These are phyloP conservation scores for Marmota flaviventris DNA, from an alignment of 2,113 vertebrate genomes.

Conservation along the genomic window DNA sequence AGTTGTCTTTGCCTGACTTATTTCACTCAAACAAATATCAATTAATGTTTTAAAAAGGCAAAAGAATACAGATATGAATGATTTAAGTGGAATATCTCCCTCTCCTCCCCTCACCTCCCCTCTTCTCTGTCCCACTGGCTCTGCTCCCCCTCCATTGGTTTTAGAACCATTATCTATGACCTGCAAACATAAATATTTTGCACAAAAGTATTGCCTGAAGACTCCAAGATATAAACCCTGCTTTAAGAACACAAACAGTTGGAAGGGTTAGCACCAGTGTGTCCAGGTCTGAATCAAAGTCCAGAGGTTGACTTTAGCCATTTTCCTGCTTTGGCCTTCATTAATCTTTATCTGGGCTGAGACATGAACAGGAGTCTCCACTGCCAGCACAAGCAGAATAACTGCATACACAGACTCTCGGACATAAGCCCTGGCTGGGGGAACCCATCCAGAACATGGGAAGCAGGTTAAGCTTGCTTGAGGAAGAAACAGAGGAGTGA, in stretches of 20 bases:
- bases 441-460: not conserved
- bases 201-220: not conserved
- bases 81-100: not conserved
- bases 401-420: not conserved
- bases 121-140: too few relatives aligned
- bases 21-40: not conserved
- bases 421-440: not conserved
- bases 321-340: not conserved
- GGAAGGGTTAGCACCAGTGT: not conserved
- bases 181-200: conserved; percentile 9
- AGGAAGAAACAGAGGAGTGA: not conserved
- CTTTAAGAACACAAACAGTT: not conserved
- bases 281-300: conserved; percentile 23
- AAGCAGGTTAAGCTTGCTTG: not conserved
- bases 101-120: not conserved
- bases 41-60: not conserved
- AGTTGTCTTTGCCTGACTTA: not conserved
- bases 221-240: not conserved
- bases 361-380: not conserved
- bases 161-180: not conserved
- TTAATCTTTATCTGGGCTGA: conserved; percentile 21
- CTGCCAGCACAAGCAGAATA: not conserved
- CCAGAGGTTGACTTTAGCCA: not conserved
- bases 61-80: not conserved
- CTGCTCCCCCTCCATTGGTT: not conserved